phyloP scores from a whole-genome alignment of 2,888 invertebrate genomes.

The Eurytoma californica region DNA sequence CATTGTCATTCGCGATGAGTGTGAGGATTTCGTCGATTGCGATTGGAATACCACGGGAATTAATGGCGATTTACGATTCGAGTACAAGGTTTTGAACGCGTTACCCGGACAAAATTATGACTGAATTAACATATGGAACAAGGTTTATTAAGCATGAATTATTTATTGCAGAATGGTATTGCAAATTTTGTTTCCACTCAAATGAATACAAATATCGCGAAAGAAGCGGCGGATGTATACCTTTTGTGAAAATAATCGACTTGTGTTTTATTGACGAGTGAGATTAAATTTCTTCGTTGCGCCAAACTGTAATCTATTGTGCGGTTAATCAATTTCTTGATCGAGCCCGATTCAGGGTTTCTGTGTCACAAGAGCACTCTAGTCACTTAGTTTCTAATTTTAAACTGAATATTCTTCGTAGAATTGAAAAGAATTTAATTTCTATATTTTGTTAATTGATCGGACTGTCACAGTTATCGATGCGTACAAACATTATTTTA shows the following conservation, averaged over 20 bases:
- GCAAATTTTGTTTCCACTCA: too few species aligned
- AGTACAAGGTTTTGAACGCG: constrained; percentile 24
- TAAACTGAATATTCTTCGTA: too few species aligned
- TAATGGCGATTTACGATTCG: neutral
- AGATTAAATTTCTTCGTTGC: neutral
- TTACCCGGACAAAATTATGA: neutral
- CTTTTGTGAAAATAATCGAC: too few species aligned
- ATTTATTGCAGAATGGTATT: too few species aligned
- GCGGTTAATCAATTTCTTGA: constrained; percentile 25
- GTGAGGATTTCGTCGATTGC: constrained; percentile 31
- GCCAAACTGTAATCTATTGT: constrained; percentile 3
- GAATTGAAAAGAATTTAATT: too few species aligned
- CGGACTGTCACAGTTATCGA: too few species aligned
- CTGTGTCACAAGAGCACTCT: constrained; percentile 30
- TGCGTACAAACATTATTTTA: too few species aligned
- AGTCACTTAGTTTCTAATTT: neutral
- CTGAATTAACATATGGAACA: neutral
- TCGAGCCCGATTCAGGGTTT: constrained; percentile 36
- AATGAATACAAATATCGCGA: too few species aligned
- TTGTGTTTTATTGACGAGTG: too few species aligned
- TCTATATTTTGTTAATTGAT: too few species aligned
- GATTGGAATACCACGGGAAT: constrained; percentile 17
- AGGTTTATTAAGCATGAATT: too few species aligned
- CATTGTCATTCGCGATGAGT: constrained; percentile 44
- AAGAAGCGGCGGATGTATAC: too few species aligned